Conservation (phyloP, 2,797 vertebrate genomes). For the Mionectes olivaceus region DNA sequence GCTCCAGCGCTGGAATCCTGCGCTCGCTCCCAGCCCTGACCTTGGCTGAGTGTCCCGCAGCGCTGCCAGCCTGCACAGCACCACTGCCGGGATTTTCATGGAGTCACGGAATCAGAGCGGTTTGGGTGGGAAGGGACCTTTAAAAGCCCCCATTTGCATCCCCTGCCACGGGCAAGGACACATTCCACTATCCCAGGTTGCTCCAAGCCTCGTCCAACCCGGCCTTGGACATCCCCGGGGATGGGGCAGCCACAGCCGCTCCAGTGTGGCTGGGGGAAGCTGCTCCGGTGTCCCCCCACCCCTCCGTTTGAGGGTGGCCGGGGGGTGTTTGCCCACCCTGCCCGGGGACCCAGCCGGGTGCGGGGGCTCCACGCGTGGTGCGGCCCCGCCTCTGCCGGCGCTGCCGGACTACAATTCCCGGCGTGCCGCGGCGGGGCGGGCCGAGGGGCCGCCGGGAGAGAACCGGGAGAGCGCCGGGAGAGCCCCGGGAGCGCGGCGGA, state of each 20-base stretch:
- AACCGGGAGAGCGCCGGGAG: neutral
- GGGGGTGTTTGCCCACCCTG: neutral
- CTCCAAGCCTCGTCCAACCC: neutral
- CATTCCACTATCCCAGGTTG: neutral
- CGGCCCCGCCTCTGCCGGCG: neutral
- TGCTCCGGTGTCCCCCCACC: neutral
- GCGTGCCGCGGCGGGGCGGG: slow-evolving; percentile 3
- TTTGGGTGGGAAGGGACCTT: neutral
- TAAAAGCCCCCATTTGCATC: neutral
- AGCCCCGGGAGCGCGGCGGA: neutral
- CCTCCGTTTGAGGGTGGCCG: neutral
- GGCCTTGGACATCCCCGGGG: too few relatives aligned
- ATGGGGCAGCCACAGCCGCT: neutral
- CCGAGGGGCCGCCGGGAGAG: neutral
- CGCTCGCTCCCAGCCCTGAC: neutral
- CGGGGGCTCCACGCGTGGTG: too few relatives aligned
- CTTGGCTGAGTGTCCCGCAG: neutral
- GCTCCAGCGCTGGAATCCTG: neutral
- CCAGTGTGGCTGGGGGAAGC: too few relatives aligned
- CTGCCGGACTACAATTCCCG: slow-evolving; percentile 48
- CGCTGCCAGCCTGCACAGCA: neutral
- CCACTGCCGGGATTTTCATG: neutral
- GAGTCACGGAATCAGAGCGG: neutral
- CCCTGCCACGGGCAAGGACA: neutral
- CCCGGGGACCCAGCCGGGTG: neutral